Conservation (phyloP, 2,113 vertebrate genomes). For the Suricata suricatta region DNA sequence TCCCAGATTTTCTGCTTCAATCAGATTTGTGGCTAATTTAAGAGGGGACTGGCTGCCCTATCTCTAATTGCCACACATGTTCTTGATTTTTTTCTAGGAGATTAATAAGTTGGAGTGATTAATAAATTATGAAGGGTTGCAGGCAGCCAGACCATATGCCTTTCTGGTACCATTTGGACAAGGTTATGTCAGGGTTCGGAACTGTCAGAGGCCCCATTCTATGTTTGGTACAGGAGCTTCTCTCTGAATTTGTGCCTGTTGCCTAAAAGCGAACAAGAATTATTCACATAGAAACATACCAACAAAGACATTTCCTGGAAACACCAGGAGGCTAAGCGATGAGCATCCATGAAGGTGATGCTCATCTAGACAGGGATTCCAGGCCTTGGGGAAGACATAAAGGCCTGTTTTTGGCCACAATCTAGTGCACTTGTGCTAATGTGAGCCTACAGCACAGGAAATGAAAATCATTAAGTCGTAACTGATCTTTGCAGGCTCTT, state of each 20-base stretch:
- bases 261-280: not conserved
- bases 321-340: not conserved
- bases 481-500: conserved; percentile 34
- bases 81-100: not conserved
- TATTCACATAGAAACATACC: not conserved
- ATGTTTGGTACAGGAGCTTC: not conserved
- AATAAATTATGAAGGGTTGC: not conserved
- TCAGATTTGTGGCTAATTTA: conserved; percentile 10
- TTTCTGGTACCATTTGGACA: not conserved
- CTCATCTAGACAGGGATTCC: not conserved
- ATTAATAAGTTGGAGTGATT: not conserved
- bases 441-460: not conserved
- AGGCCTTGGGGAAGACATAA: not conserved
- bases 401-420: not conserved
- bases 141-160: not conserved
- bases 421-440: not conserved
- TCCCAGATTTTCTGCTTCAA: conserved; percentile 41
- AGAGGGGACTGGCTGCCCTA: not conserved
- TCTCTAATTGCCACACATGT: not conserved
- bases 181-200: not conserved
- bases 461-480: not conserved
- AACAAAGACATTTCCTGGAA: not conserved
- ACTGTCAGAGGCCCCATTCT: not conserved
- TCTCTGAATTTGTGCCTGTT: not conserved
- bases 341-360: not conserved